Evolutionary conservation across 1,140 invertebrate species (phyloP).

Genomic region (Apis dorsata): DNA sequence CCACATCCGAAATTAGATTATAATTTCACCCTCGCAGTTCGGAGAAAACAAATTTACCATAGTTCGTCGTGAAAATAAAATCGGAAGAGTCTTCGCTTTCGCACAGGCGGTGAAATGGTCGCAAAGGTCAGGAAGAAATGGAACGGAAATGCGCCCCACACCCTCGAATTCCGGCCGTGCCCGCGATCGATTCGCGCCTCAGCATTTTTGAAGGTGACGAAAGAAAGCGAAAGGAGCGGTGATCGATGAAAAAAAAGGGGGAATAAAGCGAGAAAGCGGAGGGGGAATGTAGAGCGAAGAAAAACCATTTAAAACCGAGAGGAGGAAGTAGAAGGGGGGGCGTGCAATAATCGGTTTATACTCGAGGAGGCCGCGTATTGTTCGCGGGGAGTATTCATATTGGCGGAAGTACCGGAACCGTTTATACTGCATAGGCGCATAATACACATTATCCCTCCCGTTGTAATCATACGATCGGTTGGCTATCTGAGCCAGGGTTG

Average conservation of each 20-base stretch:
- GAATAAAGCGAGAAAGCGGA: not conserved
- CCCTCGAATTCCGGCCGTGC: not conserved
- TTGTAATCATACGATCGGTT: constrained; percentile 53
- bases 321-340: constrained; percentile 25
- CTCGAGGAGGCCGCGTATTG: constrained; percentile 55
- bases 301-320: not conserved
- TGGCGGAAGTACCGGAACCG: constrained; percentile 55
- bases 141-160: not conserved
- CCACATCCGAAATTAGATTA: too few species aligned
- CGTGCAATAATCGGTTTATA: constrained; percentile 55
- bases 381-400: constrained; percentile 50
- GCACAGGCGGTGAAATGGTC: not conserved
- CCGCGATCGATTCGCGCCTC: not conserved
- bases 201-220: constrained; percentile 19
- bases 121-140: not conserved
- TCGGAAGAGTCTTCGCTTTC: not conserved
- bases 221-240: constrained; percentile 2
- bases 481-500: constrained; percentile 45
- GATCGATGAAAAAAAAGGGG: not conserved
- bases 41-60: too few species aligned
- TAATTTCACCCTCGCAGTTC: too few species aligned
- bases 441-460: constrained; percentile 62
- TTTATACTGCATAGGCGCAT: constrained; percentile 58
- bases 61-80: too few species aligned
- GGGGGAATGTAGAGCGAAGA: not conserved